Conservation (phyloP, 2,113 vertebrate species). For the Gila orcuttii region DNA sequence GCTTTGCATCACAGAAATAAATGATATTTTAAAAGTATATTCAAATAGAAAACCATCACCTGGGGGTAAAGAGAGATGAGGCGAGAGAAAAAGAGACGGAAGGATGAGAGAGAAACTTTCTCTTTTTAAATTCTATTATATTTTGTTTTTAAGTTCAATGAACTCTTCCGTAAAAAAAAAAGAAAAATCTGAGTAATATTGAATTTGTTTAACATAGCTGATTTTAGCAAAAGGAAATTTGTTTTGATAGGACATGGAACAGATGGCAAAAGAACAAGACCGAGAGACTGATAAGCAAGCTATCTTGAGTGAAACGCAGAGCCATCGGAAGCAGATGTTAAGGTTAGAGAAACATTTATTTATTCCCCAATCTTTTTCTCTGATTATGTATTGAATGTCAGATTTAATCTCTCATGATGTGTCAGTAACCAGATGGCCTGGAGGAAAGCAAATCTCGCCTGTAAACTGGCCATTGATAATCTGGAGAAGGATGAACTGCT, state of each 20-base stretch:
- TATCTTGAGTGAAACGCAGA: constrained; percentile 85
- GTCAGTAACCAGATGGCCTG: constrained; percentile 91
- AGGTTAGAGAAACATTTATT: constrained; percentile 73
- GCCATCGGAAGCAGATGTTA: constrained; percentile 89
- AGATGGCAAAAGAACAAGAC: constrained; percentile 91
- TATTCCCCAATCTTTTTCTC: background rate
- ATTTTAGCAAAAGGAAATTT: background rate
- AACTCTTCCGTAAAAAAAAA: background rate
- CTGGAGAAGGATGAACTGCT: constrained; percentile 89
- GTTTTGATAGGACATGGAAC: constrained; percentile 84
- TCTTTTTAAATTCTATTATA: too few species aligned
- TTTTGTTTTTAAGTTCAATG: background rate
- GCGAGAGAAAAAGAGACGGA: too few species aligned
- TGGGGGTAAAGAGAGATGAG: too few species aligned
- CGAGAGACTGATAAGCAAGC: constrained; percentile 84
- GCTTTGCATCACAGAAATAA: too few species aligned
- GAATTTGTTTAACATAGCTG: background rate
- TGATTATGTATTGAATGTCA: constrained; percentile 11
- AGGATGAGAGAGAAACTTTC: too few species aligned
- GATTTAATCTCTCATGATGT: background rate
- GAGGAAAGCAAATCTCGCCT: constrained; percentile 93
- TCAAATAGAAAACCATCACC: too few species aligned
- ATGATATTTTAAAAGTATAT: too few species aligned
- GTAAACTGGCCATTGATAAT: constrained; percentile 90
- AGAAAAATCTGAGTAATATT: too few species aligned